These are phyloP conservation scores for Calidris pugnax DNA, from an alignment of 2,113 vertebrate species.

Conservation along the genomic window DNA sequence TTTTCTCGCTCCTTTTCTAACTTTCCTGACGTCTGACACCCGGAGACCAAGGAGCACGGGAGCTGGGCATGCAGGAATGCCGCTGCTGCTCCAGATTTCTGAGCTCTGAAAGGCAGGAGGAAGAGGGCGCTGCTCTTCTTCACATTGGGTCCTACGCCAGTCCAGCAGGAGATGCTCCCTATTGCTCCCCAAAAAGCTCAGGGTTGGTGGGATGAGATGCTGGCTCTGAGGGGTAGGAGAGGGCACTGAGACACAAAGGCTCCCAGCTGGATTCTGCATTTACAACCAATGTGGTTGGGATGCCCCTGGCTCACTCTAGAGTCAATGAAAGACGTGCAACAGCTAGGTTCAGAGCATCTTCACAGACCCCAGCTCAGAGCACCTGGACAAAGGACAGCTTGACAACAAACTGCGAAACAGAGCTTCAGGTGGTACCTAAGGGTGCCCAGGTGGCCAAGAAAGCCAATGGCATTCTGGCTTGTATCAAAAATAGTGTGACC, in stretches of 20 bases:
- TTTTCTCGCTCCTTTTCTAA: background rate
- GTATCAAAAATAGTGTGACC: no score
- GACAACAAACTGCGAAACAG: background rate
- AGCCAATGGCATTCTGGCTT: no score
- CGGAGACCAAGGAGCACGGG: background rate
- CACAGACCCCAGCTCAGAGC: background rate
- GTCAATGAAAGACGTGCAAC: background rate
- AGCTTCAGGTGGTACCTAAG: background rate
- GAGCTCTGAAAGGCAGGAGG: background rate
- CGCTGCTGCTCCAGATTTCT: background rate
- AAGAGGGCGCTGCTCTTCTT: constrained; percentile 36
- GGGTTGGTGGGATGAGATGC: background rate
- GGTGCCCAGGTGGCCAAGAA: no score
- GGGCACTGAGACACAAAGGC: no score
- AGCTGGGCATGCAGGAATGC: background rate
- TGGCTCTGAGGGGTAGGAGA: background rate
- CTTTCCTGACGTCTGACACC: background rate
- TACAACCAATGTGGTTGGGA: rapidly evolving
- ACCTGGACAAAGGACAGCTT: background rate
- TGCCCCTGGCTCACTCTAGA: background rate
- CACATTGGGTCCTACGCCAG: rapidly evolving
- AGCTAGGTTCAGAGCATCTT: background rate
- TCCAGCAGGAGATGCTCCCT: background rate
- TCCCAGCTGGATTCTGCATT: background rate
- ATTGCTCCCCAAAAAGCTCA: background rate